These are phyloP conservation scores for Eupithecia dodoneata DNA, from an alignment of 2,888 invertebrate genomes.

Conservation along the genomic window DNA sequence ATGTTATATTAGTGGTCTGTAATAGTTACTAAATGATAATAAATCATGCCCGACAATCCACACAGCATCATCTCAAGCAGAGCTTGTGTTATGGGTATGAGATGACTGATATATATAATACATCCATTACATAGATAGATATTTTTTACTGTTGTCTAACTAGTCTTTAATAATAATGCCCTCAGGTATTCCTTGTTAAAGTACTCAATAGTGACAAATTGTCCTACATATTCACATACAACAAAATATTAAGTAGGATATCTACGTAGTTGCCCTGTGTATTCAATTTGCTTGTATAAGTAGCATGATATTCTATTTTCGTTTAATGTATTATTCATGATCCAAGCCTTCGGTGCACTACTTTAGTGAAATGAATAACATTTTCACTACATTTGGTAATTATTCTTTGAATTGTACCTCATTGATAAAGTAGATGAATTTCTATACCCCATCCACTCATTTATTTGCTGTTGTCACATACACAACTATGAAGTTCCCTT, in stretches of 20 bases:
- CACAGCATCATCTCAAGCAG: too few relatives aligned
- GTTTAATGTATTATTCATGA: conserved; percentile 14
- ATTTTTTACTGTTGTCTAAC: too few relatives aligned
- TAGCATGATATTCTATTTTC: conserved; percentile 19
- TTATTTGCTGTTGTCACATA: too few relatives aligned
- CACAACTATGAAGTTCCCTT: too few relatives aligned
- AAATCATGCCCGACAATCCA: too few relatives aligned
- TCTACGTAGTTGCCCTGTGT: background rate
- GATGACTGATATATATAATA: too few relatives aligned
- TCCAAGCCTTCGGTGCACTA: background rate
- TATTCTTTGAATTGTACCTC: background rate
- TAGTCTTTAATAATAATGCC: background rate
- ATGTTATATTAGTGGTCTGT: too few relatives aligned
- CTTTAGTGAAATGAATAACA: background rate
- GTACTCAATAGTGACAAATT: background rate
- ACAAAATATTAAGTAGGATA: background rate
- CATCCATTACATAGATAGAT: too few relatives aligned
- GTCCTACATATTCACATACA: background rate
- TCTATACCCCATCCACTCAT: too few relatives aligned
- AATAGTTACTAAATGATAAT: too few relatives aligned
- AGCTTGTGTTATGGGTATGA: too few relatives aligned
- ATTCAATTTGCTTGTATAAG: background rate
- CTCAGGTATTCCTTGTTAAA: background rate
- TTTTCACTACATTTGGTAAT: background rate
- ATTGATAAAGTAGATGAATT: too few relatives aligned